phyloP scores from a whole-genome alignment of 2,797 vertebrate species.

The Aselliscus stoliczkanus region DNA sequence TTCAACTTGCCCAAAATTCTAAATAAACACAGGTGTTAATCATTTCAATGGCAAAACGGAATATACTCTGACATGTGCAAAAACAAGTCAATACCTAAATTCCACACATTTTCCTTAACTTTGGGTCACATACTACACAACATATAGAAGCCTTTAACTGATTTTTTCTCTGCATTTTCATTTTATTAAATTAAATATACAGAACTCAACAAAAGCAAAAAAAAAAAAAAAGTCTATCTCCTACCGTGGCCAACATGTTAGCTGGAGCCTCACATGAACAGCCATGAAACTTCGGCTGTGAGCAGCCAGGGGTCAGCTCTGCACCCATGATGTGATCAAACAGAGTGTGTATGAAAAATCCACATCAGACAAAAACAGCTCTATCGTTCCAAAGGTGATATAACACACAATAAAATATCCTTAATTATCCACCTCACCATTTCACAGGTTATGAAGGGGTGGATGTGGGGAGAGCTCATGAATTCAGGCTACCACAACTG shows the following conservation, averaged over 20 bases:
- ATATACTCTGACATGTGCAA: neutral
- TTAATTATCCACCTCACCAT: neutral
- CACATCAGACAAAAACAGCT: neutral
- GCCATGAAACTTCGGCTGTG: neutral
- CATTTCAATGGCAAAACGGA: neutral
- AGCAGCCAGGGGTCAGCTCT: constrained; percentile 5
- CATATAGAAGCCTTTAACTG: neutral
- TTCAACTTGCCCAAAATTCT: constrained; percentile 34
- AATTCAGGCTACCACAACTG: neutral
- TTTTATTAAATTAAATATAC: neutral
- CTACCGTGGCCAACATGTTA: neutral
- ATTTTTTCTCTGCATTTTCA: neutral
- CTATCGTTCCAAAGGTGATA: neutral
- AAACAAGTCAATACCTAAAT: constrained; percentile 7
- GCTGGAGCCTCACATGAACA: constrained; percentile 44
- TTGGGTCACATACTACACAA: neutral
- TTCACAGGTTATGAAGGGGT: neutral
- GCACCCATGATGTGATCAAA: neutral
- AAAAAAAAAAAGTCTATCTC: neutral
- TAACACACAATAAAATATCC: neutral
- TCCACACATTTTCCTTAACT: neutral
- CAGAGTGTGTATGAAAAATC: neutral
- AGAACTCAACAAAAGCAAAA: neutral
- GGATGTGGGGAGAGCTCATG: neutral
- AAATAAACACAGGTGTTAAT: constrained; percentile 5